phyloP scores from a whole-genome alignment of 2,113 vertebrate genomes.

The Trematomus loennbergii region DNA sequence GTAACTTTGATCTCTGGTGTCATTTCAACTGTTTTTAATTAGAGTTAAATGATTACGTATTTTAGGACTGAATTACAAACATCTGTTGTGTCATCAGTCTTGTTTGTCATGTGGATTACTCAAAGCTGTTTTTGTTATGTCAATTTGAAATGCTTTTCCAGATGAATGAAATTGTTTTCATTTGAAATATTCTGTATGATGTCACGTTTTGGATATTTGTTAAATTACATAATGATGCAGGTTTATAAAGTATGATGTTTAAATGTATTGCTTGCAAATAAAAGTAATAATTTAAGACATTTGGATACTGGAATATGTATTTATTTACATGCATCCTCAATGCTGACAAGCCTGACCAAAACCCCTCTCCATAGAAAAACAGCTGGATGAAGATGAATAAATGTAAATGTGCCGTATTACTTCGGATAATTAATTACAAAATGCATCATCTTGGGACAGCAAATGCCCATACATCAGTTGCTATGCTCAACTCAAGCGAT shows the following conservation, averaged over 20 bases:
- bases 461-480: no score
- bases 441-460: no score
- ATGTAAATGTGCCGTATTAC: no score
- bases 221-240: not conserved
- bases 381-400: no score
- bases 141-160: not conserved
- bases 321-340: not conserved
- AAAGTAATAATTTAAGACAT: conserved; percentile 25
- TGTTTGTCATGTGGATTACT: not conserved
- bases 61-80: not conserved
- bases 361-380: no score
- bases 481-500: not conserved
- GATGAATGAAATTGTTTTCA: conserved; percentile 11
- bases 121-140: not conserved
- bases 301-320: not conserved
- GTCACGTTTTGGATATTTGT: not conserved
- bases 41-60: not conserved
- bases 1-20: not conserved
- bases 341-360: no score
- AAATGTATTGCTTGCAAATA: conserved; percentile 51
- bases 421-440: no score
- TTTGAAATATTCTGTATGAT: conserved; percentile 21
- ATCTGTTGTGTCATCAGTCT: not conserved
- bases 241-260: conserved; percentile 23
- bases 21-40: conserved; percentile 10